Evolutionary conservation across 2,888 invertebrate species (phyloP).

Genomic region (Clitarchus hookeri): DNA sequence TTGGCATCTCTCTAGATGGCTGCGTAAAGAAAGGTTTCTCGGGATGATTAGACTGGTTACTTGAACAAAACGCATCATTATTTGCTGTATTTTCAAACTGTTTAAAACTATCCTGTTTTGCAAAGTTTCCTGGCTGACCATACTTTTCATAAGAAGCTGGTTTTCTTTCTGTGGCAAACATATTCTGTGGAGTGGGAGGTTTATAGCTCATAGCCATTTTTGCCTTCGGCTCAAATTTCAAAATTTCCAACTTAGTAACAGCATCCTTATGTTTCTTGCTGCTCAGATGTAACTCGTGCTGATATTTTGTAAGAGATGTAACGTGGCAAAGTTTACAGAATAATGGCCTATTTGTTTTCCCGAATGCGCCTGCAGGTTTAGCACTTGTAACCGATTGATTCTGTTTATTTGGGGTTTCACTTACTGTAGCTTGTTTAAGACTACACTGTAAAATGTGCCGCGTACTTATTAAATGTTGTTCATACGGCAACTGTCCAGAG

Average conservation of each 20-base stretch:
- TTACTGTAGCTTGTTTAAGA: background rate
- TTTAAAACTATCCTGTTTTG: background rate
- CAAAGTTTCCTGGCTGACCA: background rate
- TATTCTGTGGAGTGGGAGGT: background rate
- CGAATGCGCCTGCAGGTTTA: background rate
- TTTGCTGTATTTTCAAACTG: background rate
- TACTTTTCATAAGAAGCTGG: background rate
- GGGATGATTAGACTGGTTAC: background rate
- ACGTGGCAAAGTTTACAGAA: background rate
- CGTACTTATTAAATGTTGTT: background rate
- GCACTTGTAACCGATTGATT: background rate
- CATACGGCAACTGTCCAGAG: background rate
- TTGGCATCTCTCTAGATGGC: background rate
- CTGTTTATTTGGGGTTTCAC: background rate
- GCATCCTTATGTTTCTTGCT: constrained; percentile 1
- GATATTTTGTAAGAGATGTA: background rate
- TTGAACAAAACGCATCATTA: background rate
- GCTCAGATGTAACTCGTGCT: background rate
- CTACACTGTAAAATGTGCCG: constrained; percentile 14
- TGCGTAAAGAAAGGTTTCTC: background rate
- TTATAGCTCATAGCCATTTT: background rate
- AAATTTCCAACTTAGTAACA: background rate
- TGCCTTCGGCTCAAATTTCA: background rate
- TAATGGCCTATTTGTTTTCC: background rate
- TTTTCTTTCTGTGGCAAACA: background rate